phyloP scores from a whole-genome alignment of 2,113 vertebrate species.

The Coturnix japonica region DNA sequence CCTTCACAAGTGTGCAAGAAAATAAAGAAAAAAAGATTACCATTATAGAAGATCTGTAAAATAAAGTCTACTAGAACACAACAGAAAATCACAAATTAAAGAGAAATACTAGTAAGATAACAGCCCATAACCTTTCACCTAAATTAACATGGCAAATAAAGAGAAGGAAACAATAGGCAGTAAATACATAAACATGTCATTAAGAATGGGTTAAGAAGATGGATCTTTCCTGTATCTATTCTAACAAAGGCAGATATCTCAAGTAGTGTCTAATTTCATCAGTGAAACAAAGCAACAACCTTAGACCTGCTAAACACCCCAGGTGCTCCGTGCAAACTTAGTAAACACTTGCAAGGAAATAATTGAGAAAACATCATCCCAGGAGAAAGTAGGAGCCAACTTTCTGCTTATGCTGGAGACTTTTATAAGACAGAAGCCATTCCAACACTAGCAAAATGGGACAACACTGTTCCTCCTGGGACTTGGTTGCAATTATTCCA shows the following conservation, averaged over 20 bases:
- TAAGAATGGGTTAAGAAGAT: not conserved
- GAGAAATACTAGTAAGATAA: not conserved
- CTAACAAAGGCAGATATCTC: not conserved
- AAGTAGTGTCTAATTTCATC: not conserved
- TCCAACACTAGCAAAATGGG: constrained; percentile 29
- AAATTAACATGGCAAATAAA: fast-evolving
- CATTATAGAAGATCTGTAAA: not conserved
- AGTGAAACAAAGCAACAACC: not conserved
- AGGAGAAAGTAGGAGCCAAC: not conserved
- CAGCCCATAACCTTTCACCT: not conserved
- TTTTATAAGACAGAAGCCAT: not conserved
- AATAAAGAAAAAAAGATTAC: constrained; percentile 26
- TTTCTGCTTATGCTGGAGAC: not conserved
- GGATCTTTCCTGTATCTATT: not conserved
- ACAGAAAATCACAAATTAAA: not conserved
- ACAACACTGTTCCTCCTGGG: not conserved
- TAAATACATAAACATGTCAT: not conserved
- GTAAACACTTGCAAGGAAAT: not conserved
- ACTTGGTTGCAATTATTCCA: not conserved
- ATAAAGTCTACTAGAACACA: not conserved
- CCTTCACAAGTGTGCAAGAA: constrained; percentile 38
- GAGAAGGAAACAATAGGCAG: not conserved
- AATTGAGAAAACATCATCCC: not conserved
- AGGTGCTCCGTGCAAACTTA: not conserved
- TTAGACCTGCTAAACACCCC: not conserved